A percentile compares a stretch with the other conserved stretches of the same genome.
Evolutionary conservation across 2,888 invertebrate genomes (phyloP).

Genomic region (Scotopteryx bipunctaria): DNA sequence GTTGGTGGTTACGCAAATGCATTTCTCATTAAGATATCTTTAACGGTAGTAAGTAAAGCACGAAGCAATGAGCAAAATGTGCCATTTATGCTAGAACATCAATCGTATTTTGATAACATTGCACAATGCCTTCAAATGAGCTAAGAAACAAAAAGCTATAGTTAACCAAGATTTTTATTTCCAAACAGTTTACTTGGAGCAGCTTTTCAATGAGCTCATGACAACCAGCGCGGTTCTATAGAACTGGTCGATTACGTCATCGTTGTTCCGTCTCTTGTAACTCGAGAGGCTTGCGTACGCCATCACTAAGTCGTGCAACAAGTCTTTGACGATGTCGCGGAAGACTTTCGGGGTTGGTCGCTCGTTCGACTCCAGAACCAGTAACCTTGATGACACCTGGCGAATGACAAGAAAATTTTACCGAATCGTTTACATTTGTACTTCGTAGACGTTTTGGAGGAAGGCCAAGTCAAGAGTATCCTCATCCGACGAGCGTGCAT

Average conservation of each 20-base stretch:
- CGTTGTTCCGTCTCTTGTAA: constrained; percentile 39
- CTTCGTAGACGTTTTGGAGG: no score
- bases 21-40: background rate
- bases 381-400: constrained; percentile 49
- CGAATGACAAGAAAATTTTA: background rate
- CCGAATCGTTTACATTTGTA: no score
- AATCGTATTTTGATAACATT: no score
- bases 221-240: constrained; percentile 47
- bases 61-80: no score
- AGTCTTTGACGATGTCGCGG: constrained; percentile 39
- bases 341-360: constrained; percentile 46
- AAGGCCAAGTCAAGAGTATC: no score
- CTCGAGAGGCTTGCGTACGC: constrained; percentile 51
- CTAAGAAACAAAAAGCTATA: no score
- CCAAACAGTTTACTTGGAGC: constrained; percentile 41
- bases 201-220: constrained; percentile 50
- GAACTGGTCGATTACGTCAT: constrained; percentile 49
- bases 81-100: no score
- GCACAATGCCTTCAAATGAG: no score
- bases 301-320: constrained; percentile 52
- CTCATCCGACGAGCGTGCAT: no score
- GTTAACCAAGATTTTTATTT: no score
- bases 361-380: constrained; percentile 43
- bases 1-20: background rate
- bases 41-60: background rate